A percentile compares a stretch with the other conserved stretches of the same genome.
These are phyloP conservation scores for Benthochromis sp. DNA, from an alignment of 2,113 vertebrate genomes.

Conservation along the genomic window DNA sequence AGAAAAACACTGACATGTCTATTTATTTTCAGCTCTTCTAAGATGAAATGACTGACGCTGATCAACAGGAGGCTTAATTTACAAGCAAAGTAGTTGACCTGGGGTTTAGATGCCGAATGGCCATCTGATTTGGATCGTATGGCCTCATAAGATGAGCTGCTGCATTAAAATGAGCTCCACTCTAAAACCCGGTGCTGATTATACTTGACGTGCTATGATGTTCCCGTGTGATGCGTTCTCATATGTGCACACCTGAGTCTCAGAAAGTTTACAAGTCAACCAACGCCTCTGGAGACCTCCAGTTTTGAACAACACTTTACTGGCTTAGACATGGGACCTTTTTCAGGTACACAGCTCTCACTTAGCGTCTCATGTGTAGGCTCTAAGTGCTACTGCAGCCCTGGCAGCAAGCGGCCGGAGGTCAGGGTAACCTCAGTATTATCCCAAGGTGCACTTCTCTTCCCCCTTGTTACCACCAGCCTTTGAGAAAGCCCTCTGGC, in stretches of 20 bases:
- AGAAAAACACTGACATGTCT: not conserved
- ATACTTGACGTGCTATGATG: slow-evolving; percentile 25
- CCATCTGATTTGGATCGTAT: not conserved
- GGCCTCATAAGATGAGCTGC: not conserved
- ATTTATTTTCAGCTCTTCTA: slow-evolving; percentile 18
- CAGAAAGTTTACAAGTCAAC: slow-evolving; percentile 51
- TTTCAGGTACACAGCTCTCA: slow-evolving; percentile 31
- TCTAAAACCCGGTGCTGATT: slow-evolving; percentile 57
- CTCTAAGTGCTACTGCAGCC: slow-evolving; percentile 28
- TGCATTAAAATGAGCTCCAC: slow-evolving; percentile 9
- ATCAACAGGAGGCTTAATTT: not conserved
- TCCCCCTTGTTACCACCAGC: slow-evolving; percentile 41
- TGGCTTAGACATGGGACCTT: not conserved
- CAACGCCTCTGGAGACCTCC: not conserved
- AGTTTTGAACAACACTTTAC: not conserved
- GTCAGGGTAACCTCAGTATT: slow-evolving; percentile 43
- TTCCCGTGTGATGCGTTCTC: not conserved
- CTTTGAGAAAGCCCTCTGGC: slow-evolving; percentile 46
- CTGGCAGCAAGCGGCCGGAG: slow-evolving; percentile 16
- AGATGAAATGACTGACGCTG: not conserved
- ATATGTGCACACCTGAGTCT: not conserved
- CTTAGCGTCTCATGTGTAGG: not conserved
- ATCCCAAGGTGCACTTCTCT: slow-evolving; percentile 53
- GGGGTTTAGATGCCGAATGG: not conserved
- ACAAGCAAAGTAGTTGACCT: not conserved